phyloP scores from a whole-genome alignment of 2,113 vertebrate genomes.

The Osmerus eperlanus region DNA sequence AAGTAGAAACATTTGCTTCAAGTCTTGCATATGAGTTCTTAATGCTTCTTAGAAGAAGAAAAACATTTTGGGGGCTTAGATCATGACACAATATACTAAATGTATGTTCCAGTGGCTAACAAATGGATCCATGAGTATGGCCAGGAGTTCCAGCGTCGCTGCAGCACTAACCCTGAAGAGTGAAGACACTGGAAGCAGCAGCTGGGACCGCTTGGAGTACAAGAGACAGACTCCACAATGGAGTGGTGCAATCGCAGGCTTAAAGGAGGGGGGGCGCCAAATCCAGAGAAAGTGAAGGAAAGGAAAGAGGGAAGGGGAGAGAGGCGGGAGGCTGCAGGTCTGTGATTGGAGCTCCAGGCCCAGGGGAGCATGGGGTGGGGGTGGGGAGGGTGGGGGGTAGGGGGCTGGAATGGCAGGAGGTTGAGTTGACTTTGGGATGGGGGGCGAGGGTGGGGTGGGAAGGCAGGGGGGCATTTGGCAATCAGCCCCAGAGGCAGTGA shows the following conservation, averaged over 20 bases:
- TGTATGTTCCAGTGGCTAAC: conserved; percentile 82
- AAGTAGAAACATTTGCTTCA: neutral
- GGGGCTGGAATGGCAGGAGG: conserved; percentile 27
- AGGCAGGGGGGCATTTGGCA: conserved; percentile 35
- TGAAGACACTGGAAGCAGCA: conserved; percentile 55
- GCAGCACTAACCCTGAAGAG: conserved; percentile 73
- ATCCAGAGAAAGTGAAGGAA: neutral
- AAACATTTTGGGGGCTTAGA: neutral
- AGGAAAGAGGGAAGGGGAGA: conserved; percentile 17
- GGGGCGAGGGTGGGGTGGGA: neutral
- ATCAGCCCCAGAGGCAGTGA: conserved; percentile 33
- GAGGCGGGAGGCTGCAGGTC: conserved; percentile 4
- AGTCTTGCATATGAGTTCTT: conserved; percentile 17
- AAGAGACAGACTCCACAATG: conserved; percentile 45
- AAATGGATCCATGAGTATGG: conserved; percentile 93
- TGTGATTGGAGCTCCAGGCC: conserved; percentile 40
- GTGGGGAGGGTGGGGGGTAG: conserved; percentile 12
- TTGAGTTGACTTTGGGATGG: conserved; percentile 9
- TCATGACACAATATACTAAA: neutral
- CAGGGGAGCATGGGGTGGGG: conserved; percentile 34
- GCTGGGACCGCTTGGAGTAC: conserved; percentile 44
- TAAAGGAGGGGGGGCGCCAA: conserved; percentile 25
- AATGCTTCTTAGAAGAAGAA: too few relatives aligned
- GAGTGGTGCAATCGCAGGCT: conserved; percentile 30
- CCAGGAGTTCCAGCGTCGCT: conserved; percentile 86